phyloP scores from a whole-genome alignment of 1,140 invertebrate genomes.

The Rhagoletis zephyria region DNA sequence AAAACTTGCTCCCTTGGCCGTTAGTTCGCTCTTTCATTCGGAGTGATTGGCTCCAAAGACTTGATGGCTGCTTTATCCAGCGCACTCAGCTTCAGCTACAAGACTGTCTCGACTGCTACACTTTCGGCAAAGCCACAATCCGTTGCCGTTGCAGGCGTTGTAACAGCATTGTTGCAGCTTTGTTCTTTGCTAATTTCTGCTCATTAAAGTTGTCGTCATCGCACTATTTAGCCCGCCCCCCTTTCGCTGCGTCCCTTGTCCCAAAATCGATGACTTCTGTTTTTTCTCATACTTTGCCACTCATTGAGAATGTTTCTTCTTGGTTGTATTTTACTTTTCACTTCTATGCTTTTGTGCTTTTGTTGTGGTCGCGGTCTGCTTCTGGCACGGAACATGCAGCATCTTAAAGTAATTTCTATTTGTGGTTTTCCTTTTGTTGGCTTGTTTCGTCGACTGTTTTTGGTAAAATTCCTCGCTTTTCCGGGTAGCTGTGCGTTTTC shows the following conservation, averaged over 20 bases:
- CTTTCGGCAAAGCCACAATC: neutral
- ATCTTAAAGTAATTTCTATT: conserved; percentile 61
- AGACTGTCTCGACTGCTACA: neutral
- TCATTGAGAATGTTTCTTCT: conserved; percentile 5
- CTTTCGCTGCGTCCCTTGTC: neutral
- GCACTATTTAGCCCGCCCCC: conserved; percentile 30
- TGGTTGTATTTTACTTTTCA: neutral
- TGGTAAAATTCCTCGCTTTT: conserved; percentile 36
- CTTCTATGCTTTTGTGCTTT: conserved; percentile 33
- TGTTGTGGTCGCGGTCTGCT: conserved; percentile 48
- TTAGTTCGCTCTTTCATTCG: neutral
- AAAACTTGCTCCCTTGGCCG: neutral
- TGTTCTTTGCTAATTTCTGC: conserved; percentile 68
- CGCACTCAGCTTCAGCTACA: neutral
- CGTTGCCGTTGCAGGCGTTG: conserved; percentile 40
- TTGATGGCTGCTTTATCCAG: neutral
- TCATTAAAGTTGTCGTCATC: conserved; percentile 69
- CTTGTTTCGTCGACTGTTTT: conserved; percentile 45
- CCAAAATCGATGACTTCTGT: neutral
- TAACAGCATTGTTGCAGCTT: conserved; percentile 36
- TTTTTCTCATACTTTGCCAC: neutral
- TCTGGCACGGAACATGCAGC: conserved; percentile 19
- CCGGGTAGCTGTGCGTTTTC: conserved; percentile 17
- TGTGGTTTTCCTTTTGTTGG: conserved; percentile 58
- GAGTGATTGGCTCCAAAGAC: neutral